phyloP scores from a whole-genome alignment of 2,797 vertebrate genomes.

The Manis crassicaudata region DNA sequence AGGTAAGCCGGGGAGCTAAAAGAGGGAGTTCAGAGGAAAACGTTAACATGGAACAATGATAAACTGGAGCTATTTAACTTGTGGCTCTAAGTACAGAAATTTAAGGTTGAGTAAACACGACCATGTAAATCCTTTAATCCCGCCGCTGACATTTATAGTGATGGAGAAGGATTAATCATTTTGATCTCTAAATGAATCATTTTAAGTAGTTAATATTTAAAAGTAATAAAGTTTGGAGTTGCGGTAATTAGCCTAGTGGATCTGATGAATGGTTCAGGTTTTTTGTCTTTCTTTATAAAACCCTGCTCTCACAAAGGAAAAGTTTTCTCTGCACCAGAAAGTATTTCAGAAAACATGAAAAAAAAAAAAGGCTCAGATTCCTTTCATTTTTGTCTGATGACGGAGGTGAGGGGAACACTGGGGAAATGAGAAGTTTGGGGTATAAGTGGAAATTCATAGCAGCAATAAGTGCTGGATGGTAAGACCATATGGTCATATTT shows the following conservation, averaged over 20 bases:
- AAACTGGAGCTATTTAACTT: conserved; percentile 79
- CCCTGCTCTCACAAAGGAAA: conserved; percentile 44
- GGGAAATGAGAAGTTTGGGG: conserved; percentile 68
- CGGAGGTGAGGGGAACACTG: conserved; percentile 40
- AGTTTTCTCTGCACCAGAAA: conserved; percentile 50
- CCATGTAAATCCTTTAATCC: conserved; percentile 84
- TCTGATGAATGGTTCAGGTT: conserved; percentile 77
- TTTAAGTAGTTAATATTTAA: conserved; percentile 85
- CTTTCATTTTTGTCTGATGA: conserved; percentile 67
- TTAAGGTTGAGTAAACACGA: conserved; percentile 83
- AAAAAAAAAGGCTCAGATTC: conserved; percentile 44
- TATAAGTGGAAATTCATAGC: conserved; percentile 63
- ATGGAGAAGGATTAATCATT: conserved; percentile 84
- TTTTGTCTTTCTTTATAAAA: conserved; percentile 82
- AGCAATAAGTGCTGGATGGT: conserved; percentile 61
- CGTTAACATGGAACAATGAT: conserved; percentile 72
- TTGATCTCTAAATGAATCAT: conserved; percentile 83
- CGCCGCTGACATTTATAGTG: conserved; percentile 81
- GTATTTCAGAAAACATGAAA: conserved; percentile 41
- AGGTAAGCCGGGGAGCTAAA: conserved; percentile 66
- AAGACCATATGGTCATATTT: conserved; percentile 75
- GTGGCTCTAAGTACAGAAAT: conserved; percentile 76
- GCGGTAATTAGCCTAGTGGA: conserved; percentile 79
- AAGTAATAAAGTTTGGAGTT: conserved; percentile 84
- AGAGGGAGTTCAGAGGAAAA: conserved; percentile 48